These are phyloP conservation scores for Chelmon rostratus DNA, from an alignment of 2,797 vertebrate species.

Conservation along the genomic window DNA sequence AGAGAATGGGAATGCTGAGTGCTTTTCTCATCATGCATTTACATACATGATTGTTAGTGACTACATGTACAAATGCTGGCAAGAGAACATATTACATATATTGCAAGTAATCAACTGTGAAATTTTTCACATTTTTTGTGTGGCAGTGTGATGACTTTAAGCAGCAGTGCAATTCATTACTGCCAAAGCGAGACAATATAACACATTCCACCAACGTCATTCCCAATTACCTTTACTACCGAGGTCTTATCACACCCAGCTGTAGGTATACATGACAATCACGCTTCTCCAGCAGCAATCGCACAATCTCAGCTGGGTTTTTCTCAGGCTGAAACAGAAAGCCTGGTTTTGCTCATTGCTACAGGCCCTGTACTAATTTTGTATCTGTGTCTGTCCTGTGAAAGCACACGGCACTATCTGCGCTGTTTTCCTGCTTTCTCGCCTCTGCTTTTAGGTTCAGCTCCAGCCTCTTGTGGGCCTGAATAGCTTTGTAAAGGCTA, in stretches of 20 bases:
- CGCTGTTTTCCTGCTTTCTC: conserved; percentile 11
- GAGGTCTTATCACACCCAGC: neutral
- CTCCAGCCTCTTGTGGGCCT: conserved; percentile 10
- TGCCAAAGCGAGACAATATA: neutral
- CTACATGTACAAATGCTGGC: neutral
- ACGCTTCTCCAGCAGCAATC: neutral
- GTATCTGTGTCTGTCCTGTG: neutral
- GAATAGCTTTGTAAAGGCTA: conserved; percentile 3
- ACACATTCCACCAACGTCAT: neutral
- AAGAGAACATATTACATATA: neutral
- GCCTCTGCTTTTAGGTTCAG: neutral
- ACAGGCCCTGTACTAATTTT: conserved; percentile 1
- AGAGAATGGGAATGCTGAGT: neutral
- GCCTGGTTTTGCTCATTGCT: neutral
- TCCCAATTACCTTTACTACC: neutral
- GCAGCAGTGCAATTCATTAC: neutral
- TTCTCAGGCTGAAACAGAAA: neutral
- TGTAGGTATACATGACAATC: neutral
- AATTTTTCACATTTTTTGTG: neutral
- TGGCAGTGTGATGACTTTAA: too few species aligned
- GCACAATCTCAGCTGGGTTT: neutral
- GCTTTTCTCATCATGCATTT: neutral
- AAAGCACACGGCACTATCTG: neutral
- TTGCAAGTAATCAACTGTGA: too few species aligned
- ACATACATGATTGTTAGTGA: neutral